Percentiles rank a stretch among this genome's conserved stretches.
Evolutionary conservation across 2,888 invertebrate genomes (phyloP).

Genomic region (Bhutanitis thaidina): DNA sequence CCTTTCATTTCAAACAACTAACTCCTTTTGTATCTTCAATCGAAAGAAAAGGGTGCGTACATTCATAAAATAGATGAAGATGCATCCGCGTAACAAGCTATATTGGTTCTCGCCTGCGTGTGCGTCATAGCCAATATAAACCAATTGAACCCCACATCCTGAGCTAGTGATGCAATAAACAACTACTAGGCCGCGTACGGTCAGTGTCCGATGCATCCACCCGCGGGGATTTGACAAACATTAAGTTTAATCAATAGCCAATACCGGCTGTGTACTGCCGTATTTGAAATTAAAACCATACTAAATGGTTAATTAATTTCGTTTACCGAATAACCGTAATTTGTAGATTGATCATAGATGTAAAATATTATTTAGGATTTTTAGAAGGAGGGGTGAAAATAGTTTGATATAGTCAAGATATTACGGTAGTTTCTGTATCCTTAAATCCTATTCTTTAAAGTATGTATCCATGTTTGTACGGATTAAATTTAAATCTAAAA

Average conservation of each 20-base stretch:
- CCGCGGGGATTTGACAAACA: constrained; percentile 33
- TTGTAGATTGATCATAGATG: too few species aligned
- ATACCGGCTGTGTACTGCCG: constrained; percentile 24
- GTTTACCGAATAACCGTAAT: too few species aligned
- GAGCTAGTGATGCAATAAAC: constrained; percentile 30
- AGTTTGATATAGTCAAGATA: too few species aligned
- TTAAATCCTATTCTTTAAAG: too few species aligned
- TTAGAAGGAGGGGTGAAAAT: too few species aligned
- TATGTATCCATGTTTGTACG: too few species aligned
- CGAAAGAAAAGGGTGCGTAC: neutral
- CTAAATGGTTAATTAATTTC: constrained; percentile 16
- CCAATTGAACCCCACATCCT: constrained; percentile 64
- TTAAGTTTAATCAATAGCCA: constrained; percentile 37
- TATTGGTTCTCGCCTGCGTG: constrained; percentile 46
- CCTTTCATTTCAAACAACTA: too few species aligned
- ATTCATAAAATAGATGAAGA: constrained; percentile 32
- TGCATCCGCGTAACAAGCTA: constrained; percentile 26
- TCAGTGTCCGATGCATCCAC: constrained; percentile 29
- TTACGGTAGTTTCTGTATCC: too few species aligned
- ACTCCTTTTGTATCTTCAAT: neutral
- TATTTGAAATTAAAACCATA: constrained; percentile 18
- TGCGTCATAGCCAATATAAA: constrained; percentile 57
- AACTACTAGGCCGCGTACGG: constrained; percentile 16
- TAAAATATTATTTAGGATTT: too few species aligned
- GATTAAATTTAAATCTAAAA: too few species aligned